phyloP scores from a whole-genome alignment of 2,113 vertebrate genomes.

The Brachionichthys hirsutus region DNA sequence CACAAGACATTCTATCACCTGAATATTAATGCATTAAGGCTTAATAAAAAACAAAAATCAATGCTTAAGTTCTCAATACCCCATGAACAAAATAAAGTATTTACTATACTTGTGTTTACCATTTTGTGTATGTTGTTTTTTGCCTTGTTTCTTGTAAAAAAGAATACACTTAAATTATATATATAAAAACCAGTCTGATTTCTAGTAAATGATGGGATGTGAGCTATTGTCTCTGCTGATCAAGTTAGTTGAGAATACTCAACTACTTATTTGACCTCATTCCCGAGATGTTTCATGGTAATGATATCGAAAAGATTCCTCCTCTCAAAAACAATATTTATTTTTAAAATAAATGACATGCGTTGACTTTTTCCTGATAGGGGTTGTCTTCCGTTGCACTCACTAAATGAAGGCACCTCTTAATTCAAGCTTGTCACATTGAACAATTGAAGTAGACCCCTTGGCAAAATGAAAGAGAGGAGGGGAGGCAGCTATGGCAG shows the following conservation, averaged over 20 bases:
- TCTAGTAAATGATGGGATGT: neutral
- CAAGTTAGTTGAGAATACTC: neutral
- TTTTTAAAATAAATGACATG: neutral
- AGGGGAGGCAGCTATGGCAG: neutral
- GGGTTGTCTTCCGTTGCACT: neutral
- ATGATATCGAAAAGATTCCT: neutral
- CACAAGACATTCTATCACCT: slow-evolving; percentile 2
- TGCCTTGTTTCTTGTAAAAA: too few species aligned
- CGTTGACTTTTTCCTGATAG: neutral
- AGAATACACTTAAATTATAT: too few species aligned
- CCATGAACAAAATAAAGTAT: too few species aligned
- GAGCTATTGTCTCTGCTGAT: neutral
- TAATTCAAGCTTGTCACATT: slow-evolving; percentile 3
- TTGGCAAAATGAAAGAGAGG: neutral
- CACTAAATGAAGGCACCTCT: neutral
- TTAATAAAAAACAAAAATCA: neutral
- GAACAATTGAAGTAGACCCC: slow-evolving; percentile 11
- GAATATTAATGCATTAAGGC: too few species aligned
- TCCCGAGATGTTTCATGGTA: neutral
- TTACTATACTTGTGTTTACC: too few species aligned
- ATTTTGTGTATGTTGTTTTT: too few species aligned
- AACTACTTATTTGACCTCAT: neutral
- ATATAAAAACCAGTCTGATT: neutral
- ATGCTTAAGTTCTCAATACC: too few species aligned
- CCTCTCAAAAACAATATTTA: neutral